phyloP scores from a whole-genome alignment of 1,140 invertebrate genomes.

The Heliconius melpomene region DNA sequence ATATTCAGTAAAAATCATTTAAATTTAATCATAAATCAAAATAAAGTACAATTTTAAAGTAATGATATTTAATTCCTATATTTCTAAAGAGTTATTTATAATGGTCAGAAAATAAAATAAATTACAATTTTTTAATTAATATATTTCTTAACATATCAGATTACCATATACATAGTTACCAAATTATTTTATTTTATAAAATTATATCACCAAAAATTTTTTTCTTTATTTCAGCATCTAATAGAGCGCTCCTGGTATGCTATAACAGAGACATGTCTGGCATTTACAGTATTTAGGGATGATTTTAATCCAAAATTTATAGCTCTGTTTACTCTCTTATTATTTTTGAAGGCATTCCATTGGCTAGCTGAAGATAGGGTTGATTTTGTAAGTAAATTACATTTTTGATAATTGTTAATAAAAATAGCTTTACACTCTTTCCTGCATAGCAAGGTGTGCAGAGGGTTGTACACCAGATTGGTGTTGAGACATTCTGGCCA shows the following conservation, averaged over 20 bases:
- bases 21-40: not conserved
- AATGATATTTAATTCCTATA: too few species aligned
- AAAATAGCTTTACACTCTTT: too few species aligned
- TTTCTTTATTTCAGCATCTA: constrained; percentile 87
- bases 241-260: constrained; percentile 99
- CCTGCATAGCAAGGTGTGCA: too few species aligned
- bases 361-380: constrained; percentile 99
- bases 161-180: too few species aligned
- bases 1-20: not conserved
- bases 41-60: too few species aligned
- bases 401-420: constrained; percentile 50
- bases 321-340: constrained; percentile 96
- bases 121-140: too few species aligned
- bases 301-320: constrained; percentile 99
- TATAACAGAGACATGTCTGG: constrained; percentile 98
- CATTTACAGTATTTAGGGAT: constrained; percentile 99
- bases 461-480: too few species aligned
- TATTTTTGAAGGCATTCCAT: constrained; percentile 99
- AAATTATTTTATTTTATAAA: not conserved
- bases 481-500: too few species aligned
- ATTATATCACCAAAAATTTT: not conserved
- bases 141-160: too few species aligned
- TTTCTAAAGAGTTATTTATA: too few species aligned
- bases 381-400: constrained; percentile 93
- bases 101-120: too few species aligned